phyloP scores from a whole-genome alignment of 2,113 vertebrate genomes.

The Myotis yumanensis region DNA sequence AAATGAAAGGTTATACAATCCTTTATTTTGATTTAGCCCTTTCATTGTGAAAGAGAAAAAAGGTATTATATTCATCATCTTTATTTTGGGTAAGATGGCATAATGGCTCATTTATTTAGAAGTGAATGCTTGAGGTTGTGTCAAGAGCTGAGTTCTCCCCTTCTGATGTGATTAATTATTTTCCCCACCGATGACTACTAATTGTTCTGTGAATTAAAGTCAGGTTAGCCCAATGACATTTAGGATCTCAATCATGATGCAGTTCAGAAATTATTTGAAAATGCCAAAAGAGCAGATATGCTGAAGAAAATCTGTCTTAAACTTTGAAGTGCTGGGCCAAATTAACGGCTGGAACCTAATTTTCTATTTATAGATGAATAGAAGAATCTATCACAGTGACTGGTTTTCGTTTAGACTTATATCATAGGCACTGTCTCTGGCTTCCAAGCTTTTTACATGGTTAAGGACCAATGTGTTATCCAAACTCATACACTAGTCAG shows the following conservation, averaged over 20 bases:
- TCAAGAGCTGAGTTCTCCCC: background rate
- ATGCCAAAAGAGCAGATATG: constrained; percentile 57
- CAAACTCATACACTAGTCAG: background rate
- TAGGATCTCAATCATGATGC: background rate
- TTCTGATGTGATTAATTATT: constrained; percentile 50
- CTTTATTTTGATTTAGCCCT: constrained; percentile 32
- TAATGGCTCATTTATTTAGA: constrained; percentile 45
- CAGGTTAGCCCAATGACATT: constrained; percentile 46
- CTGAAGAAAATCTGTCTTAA: constrained; percentile 69
- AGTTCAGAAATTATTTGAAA: constrained; percentile 71
- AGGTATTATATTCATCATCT: background rate
- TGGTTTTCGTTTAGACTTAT: background rate
- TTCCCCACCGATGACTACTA: background rate
- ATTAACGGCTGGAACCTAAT: constrained; percentile 26
- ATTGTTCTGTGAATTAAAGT: constrained; percentile 51
- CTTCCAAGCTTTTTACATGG: background rate
- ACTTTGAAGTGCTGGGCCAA: constrained; percentile 42
- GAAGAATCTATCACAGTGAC: background rate
- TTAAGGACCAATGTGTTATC: background rate
- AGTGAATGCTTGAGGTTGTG: background rate
- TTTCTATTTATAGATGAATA: background rate
- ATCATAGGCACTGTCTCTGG: background rate
- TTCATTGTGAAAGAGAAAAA: background rate
- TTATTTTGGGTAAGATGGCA: background rate
- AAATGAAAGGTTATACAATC: background rate